Conservation (phyloP, 23 tunicate genomes). For the Styela clava region DNA sequence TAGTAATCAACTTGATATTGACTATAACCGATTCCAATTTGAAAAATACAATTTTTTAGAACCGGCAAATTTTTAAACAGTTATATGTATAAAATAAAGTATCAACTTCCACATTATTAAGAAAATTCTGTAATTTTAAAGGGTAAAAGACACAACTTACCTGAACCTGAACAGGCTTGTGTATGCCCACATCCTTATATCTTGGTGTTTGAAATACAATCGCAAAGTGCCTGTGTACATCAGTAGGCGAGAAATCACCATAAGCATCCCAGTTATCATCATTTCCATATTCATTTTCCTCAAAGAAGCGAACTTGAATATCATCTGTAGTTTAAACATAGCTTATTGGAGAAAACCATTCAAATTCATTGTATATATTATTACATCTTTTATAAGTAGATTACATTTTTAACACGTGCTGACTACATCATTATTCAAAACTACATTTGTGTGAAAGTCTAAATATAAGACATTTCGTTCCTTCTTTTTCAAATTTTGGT, state of each 20-base stretch:
- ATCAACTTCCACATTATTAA: background rate
- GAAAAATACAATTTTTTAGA: too few species aligned
- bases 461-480: too few species aligned
- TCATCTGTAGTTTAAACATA: conserved; percentile 55
- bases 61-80: too few species aligned
- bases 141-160: too few species aligned
- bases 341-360: background rate
- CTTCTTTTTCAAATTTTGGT: too few species aligned
- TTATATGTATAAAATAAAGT: too few species aligned
- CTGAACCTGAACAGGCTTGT: conserved; percentile 57
- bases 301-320: conserved; percentile 79
- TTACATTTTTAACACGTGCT: background rate
- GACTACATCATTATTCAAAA: background rate
- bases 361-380: background rate
- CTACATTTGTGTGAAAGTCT: too few species aligned
- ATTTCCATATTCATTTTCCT: conserved; percentile 76
- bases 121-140: too few species aligned
- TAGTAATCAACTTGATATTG: too few species aligned
- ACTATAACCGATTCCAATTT: too few species aligned
- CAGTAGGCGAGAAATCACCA: conserved; percentile 81
- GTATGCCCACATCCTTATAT: conserved; percentile 49
- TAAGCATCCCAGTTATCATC: conserved; percentile 70
- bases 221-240: conserved; percentile 92
- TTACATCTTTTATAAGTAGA: background rate
- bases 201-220: conserved; percentile 84